phyloP scores from a whole-genome alignment of 2,113 vertebrate species.

The Erythrocebus patas region DNA sequence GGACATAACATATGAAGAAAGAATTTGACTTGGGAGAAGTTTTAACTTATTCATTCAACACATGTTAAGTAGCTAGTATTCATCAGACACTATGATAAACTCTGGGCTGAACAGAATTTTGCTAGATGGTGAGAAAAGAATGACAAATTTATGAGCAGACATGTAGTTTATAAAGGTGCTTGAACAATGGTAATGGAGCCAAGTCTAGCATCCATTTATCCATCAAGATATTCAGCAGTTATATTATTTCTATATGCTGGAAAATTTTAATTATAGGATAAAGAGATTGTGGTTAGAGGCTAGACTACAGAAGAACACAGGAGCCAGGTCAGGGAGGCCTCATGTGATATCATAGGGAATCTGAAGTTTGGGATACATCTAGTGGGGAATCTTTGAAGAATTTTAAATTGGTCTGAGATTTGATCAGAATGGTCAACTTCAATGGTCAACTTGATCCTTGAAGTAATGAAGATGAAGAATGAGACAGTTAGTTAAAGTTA shows the following conservation, averaged over 20 bases:
- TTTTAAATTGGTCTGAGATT: neutral
- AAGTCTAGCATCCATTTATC: neutral
- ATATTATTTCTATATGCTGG: neutral
- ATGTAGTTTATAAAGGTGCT: neutral
- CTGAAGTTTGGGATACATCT: neutral
- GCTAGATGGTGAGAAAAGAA: neutral
- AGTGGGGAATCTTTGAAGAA: neutral
- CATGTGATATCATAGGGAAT: neutral
- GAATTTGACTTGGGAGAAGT: neutral
- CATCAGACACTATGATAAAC: neutral
- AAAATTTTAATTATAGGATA: neutral
- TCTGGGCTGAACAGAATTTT: neutral
- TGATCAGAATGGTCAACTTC: neutral
- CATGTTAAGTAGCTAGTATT: neutral
- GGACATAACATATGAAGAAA: neutral
- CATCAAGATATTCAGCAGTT: neutral
- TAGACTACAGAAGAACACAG: neutral
- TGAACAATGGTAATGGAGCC: neutral
- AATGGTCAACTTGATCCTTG: neutral
- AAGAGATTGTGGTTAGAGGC: neutral
- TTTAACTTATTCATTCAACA: conserved; percentile 22
- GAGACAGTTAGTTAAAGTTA: neutral
- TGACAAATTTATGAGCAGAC: neutral
- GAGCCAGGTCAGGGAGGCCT: neutral
- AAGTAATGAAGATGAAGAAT: neutral